Base-by-base conservation (phyloP, 2,888 invertebrate genomes). In the Proisotoma minuta region DNA sequence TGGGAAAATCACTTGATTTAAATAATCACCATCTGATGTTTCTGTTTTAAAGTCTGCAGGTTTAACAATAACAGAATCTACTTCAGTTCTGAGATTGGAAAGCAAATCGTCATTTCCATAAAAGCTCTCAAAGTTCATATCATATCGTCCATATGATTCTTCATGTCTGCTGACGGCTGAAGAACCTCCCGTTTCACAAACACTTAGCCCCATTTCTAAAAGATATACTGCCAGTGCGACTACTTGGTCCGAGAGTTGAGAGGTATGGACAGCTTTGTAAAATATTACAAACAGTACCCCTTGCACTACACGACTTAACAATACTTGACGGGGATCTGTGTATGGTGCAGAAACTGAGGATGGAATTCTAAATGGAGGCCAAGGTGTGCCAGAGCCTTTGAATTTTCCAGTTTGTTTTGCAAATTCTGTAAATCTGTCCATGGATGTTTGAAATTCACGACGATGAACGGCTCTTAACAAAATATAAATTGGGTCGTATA, bases 401-500 rank as follows among this genome's bases (percentile, higher is more conserved):
- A 84, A 81, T 75, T 84, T 83, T 1, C 84, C 83, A 52, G 82
- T 80, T 69, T 84, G 83, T 63, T 83, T 82, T 0, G 85, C 83
- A 75, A 87, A 91, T 72, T 90, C 86, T 0, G 89, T 87, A 77
- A 89, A 97, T 74, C 96, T 83, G 79, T 98, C 96, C 86, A 96
- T 87, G 15, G 95, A 91, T 10, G 88, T 87, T 78, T 97, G 96
- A 78, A 93, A 95, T 78, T 98, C 95, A 67, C 91, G 83, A 54
- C 93, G 81, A 78, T 96, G 94, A 4, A 96, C 91, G 24, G 94
- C 92, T 70, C 97, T 82, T 0, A 96, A 80, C 60, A 94, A 79
- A 26, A 95, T 92, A 78, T 96, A 94, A 61, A 98, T 83, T 0
- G 97, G 97, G 80, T 97, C 95, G 78, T 92, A 97, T 75, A 92